Conservation (phyloP, 2,113 vertebrate genomes). For the Malurus cyaneus region DNA sequence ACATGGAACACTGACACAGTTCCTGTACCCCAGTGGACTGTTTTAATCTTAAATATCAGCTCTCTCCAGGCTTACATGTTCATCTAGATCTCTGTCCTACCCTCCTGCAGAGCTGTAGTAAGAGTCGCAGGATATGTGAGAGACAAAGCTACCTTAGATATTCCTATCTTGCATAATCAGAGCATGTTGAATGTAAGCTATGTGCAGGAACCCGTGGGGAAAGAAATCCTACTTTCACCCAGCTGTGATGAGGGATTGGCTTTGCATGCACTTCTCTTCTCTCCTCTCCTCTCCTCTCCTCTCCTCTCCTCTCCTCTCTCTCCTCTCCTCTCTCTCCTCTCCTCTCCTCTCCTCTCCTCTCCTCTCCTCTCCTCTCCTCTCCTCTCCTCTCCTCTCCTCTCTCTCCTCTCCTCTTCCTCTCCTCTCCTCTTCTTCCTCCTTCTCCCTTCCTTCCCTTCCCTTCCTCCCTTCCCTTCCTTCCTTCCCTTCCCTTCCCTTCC, state of each 20-base stretch:
- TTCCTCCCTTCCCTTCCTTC: too few relatives aligned
- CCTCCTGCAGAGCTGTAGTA: not conserved
- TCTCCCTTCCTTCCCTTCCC: too few relatives aligned
- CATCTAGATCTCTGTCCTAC: not conserved
- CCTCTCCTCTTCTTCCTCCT: not conserved
- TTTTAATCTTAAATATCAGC: not conserved
- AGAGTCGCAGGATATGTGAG: fast-evolving
- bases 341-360: too few relatives aligned
- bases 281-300: too few relatives aligned
- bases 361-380: too few relatives aligned
- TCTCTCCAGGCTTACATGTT: fast-evolving
- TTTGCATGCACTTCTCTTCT: too few relatives aligned
- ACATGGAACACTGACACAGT: not conserved
- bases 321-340: too few relatives aligned
- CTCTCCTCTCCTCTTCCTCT: too few relatives aligned
- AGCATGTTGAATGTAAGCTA: not conserved
- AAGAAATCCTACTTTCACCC: not conserved
- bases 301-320: too few relatives aligned
- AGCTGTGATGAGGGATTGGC: not conserved
- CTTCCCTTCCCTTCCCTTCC: too few relatives aligned
- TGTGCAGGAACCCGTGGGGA: not conserved
- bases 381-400: too few relatives aligned
- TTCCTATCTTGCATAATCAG: not conserved
- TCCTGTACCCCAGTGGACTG: not conserved
- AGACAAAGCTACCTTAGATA: not conserved